Base-by-base conservation (phyloP, 2,797 vertebrate genomes). In the Falco novaeseelandiae region DNA sequence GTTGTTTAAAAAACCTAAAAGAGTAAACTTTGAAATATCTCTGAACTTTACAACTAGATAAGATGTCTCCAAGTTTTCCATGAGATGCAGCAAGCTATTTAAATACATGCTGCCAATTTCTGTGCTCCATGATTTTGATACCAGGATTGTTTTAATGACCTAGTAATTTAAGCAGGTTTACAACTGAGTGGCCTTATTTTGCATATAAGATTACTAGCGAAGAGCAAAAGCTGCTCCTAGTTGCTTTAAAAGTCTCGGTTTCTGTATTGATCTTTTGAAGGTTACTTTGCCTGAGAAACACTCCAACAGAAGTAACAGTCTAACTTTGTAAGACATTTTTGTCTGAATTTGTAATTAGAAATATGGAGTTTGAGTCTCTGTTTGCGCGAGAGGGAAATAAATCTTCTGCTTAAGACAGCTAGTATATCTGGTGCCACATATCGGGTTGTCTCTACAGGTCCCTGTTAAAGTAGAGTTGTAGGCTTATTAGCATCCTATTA, bases 401-500 rank as follows among this genome's bases (percentile, higher is more conserved):
- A 89, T 81, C 72, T 88, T 86, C 51, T 85, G 27, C 48, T 91
- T 83, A 73, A 89, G 81, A 70, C 4, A 23, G 66, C 77, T 72
- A 63, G 79, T 90, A 65, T 93, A 88, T 95, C 67, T 63, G 27
- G 95, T 95, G 97, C 96, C 95, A 97, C 94, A 63, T 93, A 91
- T 96, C 66, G 2, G 81, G 90, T 67, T 63, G 87, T 87, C 91
- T 93, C 97, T 97, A 61, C 90, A 90, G 89, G 52, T 91, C 90
- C 69, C 76, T 97, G 93, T 93, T 96, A 97, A 97, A 97, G 83
- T 25, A 71, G 88, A 89, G 48, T 94, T 70, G 97, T 93, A 91
- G 97, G 83, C 92, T 93, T 90, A 96, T 98, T 97, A 97, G 97
- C 98, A 98, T 98, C 96, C 97, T 96, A 96, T 97, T 98, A 97